Percentiles rank a stretch among this genome's conserved stretches.
These are phyloP conservation scores for Diglossa cyanea DNA, from an alignment of 2,797 vertebrate genomes.

Conservation along the genomic window DNA sequence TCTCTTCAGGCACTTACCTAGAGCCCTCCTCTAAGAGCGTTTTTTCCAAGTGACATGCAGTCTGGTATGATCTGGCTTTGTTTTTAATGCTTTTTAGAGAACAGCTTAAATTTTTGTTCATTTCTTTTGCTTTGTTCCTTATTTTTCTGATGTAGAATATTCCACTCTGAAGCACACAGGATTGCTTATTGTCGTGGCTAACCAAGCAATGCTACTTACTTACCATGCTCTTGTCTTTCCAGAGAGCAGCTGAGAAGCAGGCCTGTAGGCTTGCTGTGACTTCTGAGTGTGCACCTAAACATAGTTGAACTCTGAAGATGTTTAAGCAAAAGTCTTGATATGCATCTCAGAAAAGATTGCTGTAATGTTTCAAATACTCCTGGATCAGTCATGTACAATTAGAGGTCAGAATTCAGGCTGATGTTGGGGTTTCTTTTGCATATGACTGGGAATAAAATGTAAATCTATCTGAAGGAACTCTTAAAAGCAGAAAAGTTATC, in stretches of 20 bases:
- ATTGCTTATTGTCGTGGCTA: neutral
- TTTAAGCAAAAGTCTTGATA: neutral
- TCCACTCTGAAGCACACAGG: neutral
- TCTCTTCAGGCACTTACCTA: neutral
- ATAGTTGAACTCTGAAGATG: fast-evolving
- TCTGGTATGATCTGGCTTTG: neutral
- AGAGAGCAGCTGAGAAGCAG: neutral
- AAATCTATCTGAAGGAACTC: neutral
- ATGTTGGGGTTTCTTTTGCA: neutral
- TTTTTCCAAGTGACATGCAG: neutral
- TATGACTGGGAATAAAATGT: neutral
- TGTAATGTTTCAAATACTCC: neutral
- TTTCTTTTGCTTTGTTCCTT: neutral
- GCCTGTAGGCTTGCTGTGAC: neutral
- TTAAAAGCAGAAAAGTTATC: neutral
- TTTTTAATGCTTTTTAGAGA: neutral
- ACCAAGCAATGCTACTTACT: neutral
- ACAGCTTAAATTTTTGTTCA: neutral
- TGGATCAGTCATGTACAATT: neutral
- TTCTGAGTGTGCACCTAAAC: neutral
- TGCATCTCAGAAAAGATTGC: neutral
- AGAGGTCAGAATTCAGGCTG: neutral
- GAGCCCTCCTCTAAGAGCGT: neutral
- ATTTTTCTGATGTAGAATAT: neutral
- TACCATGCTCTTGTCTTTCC: neutral